Base-by-base conservation (phyloP, 2,797 vertebrate genomes). In the Cottoperca gobio region DNA sequence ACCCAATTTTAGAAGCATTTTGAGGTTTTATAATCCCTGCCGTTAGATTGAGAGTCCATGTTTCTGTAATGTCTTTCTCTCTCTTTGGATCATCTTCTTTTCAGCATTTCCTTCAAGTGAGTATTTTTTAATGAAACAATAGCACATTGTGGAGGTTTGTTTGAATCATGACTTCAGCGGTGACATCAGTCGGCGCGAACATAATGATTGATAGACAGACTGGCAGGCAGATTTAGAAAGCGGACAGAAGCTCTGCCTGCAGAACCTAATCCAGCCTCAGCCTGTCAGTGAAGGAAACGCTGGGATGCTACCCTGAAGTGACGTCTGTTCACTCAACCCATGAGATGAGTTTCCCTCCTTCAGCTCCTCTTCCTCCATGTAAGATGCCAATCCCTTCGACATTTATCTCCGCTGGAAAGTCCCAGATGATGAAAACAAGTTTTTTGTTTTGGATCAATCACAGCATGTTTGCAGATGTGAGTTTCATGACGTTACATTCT, bases 301-400 rank as follows among this genome's bases (percentile, higher is more conserved):
- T 70, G 42, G 58, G 66, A 49, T 55, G 31, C 48, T 71, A 68
- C 74, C 64, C 61, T 40, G 23, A 77, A 70, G 78, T 79, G 66
- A 86, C 42, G 77, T 81, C 71, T 79, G 85, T 73, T 78, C 55
- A 50, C 67, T 77, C 76, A 60, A 57, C 60, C 57, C 63, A 42
- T 19, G 48, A 73, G 58, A 74, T 42, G 45, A 83, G 28, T 74
- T 31, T 55, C 57, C 61, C 70, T 74, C 58, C 65, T 70, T 69
- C 72, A 69, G 57, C 69, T 70, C 19, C 69, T 70, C 72, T 67
- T 76, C 66, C 46, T 82, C 71, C 73, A 62, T 63, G 13, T 31
- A 8, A 7, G 23, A 48, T 66, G 65, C 71, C 78, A 64, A 80
- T 82, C 62, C 81, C 59, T 43, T 71, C 14, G 1, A 31, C 37